phyloP scores from a whole-genome alignment of 1,140 invertebrate species.

The Calycopis cecrops region DNA sequence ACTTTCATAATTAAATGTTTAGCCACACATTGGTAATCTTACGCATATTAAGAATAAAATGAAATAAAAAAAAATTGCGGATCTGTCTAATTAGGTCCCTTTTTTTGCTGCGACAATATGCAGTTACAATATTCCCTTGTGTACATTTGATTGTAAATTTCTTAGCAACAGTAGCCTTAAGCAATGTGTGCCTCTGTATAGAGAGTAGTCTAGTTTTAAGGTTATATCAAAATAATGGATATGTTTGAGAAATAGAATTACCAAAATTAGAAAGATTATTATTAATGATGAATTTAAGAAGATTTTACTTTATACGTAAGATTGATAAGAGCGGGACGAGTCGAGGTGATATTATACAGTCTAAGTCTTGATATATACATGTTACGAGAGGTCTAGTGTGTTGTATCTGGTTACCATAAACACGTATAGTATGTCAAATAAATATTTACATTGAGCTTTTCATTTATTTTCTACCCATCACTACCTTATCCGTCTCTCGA shows the following conservation, averaged over 20 bases:
- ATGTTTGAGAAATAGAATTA: slow-evolving; percentile 14
- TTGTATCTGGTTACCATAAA: slow-evolving; percentile 74
- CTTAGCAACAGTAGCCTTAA: slow-evolving; percentile 43
- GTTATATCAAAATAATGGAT: slow-evolving; percentile 15
- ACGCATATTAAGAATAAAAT: too few species aligned
- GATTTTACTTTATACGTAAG: slow-evolving; percentile 18
- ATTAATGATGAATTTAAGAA: slow-evolving; percentile 24
- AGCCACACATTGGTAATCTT: too few species aligned
- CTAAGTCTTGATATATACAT: slow-evolving; percentile 46
- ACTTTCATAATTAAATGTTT: too few species aligned
- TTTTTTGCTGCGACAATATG: too few species aligned
- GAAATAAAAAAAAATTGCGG: too few species aligned
- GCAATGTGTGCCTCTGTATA: slow-evolving; percentile 70
- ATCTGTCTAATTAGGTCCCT: too few species aligned
- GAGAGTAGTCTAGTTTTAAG: slow-evolving; percentile 28
- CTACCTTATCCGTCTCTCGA: too few species aligned
- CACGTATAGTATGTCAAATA: slow-evolving; percentile 72
- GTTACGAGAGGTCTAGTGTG: slow-evolving; percentile 52
- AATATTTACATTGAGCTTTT: slow-evolving; percentile 67
- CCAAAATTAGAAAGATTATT: slow-evolving; percentile 13
- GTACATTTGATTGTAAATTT: slow-evolving; percentile 21
- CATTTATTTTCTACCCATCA: slow-evolving; percentile 11
- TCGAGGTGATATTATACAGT: slow-evolving; percentile 58
- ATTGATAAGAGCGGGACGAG: slow-evolving; percentile 31
- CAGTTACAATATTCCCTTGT: slow-evolving; percentile 26